Evolutionary conservation across 2,113 vertebrate genomes (phyloP).

Genomic region (Hippocampus guttulatus): DNA sequence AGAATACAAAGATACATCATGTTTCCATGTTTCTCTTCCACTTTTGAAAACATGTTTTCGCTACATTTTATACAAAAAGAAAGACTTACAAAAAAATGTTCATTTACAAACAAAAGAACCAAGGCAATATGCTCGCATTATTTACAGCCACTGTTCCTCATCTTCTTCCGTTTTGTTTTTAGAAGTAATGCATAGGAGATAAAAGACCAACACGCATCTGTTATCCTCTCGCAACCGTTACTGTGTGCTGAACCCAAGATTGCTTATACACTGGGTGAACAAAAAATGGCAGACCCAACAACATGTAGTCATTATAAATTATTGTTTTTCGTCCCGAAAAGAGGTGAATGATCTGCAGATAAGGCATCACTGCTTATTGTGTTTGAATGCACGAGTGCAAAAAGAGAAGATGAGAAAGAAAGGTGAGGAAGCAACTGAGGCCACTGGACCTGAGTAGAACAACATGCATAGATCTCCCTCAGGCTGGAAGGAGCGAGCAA

Average conservation of each 20-base stretch:
- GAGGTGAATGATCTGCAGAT: slow-evolving; percentile 75
- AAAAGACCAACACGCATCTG: slow-evolving; percentile 65
- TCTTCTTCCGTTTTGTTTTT: slow-evolving; percentile 29
- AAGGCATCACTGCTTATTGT: slow-evolving; percentile 96
- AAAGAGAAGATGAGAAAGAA: slow-evolving; percentile 13
- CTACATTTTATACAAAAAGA: slow-evolving; percentile 95
- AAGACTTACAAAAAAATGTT: slow-evolving; percentile 98
- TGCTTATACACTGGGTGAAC: slow-evolving; percentile 64
- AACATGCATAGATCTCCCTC: slow-evolving; percentile 74
- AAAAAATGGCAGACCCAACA: slow-evolving; percentile 58
- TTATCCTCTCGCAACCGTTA: slow-evolving; percentile 54
- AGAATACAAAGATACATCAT: slow-evolving; percentile 89
- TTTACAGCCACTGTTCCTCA: slow-evolving; percentile 87
- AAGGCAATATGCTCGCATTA: slow-evolving; percentile 93
- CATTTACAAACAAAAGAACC: slow-evolving; percentile 96
- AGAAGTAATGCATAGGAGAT: slow-evolving; percentile 85
- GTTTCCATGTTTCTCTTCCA: slow-evolving; percentile 49
- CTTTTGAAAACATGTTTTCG: slow-evolving; percentile 72
- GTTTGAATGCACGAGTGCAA: slow-evolving; percentile 58
- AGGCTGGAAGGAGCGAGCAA: slow-evolving; percentile 57
- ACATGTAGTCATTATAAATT: slow-evolving; percentile 69
- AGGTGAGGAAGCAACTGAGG: slow-evolving; percentile 68
- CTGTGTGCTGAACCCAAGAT: slow-evolving; percentile 62
- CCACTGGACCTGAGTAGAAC: slow-evolving; percentile 77
- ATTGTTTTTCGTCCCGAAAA: slow-evolving; percentile 54